phyloP scores from a whole-genome alignment of 2,113 vertebrate species.

The Oriolus oriolus region DNA sequence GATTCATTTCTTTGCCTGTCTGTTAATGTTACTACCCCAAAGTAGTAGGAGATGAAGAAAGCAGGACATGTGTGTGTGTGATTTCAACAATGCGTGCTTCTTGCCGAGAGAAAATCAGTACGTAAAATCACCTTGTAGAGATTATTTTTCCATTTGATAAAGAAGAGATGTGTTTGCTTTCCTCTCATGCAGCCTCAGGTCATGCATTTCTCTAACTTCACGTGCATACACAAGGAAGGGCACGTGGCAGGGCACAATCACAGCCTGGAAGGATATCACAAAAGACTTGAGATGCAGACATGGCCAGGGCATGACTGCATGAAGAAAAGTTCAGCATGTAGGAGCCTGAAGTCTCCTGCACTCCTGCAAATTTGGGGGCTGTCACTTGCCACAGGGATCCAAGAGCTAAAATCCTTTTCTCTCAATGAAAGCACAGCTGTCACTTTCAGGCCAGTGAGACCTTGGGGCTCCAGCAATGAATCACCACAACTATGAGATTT shows the following conservation, averaged over 20 bases:
- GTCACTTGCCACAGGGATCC: neutral
- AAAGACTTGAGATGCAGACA: neutral
- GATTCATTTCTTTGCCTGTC: neutral
- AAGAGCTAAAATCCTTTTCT: neutral
- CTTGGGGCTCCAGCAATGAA: neutral
- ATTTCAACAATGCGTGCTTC: neutral
- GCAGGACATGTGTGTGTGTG: neutral
- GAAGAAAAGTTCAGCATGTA: neutral
- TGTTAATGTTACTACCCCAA: neutral
- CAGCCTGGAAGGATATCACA: neutral
- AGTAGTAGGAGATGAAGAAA: neutral
- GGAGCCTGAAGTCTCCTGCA: neutral
- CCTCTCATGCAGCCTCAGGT: neutral
- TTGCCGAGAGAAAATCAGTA: neutral
- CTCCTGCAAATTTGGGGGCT: neutral
- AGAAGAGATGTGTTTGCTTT: neutral
- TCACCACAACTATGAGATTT: neutral
- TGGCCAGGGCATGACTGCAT: neutral
- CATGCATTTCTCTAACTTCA: neutral
- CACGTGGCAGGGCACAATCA: fast-evolving
- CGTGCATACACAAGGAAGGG: neutral
- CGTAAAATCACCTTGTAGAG: neutral
- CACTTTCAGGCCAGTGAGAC: neutral
- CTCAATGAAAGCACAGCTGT: neutral
- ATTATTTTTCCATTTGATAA: neutral